Percentiles rank a stretch among this genome's conserved stretches.
phyloP scores from a whole-genome alignment of 1,140 invertebrate species.

The Harlomillsia oculata region DNA sequence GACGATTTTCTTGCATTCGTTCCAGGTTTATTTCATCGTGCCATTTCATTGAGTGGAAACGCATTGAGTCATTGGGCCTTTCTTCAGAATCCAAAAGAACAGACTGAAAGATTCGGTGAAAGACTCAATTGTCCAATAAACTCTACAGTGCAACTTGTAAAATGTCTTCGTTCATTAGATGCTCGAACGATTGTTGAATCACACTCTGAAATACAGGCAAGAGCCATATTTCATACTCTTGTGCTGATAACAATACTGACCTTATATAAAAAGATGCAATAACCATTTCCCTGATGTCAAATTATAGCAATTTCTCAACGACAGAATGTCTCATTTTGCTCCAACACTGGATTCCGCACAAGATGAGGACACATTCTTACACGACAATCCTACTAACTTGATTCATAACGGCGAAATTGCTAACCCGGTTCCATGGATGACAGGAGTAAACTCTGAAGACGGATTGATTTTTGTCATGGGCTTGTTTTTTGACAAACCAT shows the following conservation, averaged over 20 bases:
- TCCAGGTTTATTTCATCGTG: constrained; percentile 16
- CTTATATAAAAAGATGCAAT: neutral
- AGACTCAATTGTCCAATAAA: constrained; percentile 5
- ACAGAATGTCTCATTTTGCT: constrained; percentile 4
- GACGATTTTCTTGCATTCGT: neutral
- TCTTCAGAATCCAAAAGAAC: constrained; percentile 9
- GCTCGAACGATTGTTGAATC: neutral
- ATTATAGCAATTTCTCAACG: neutral
- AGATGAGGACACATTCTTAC: constrained; percentile 9
- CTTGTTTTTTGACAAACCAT: neutral
- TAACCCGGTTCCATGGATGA: constrained; percentile 14
- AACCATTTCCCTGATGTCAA: neutral
- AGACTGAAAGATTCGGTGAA: constrained; percentile 7
- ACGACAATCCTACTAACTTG: neutral
- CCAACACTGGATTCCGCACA: constrained; percentile 5
- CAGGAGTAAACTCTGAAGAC: constrained; percentile 18
- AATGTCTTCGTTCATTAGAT: constrained; percentile 13
- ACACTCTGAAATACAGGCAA: constrained; percentile 3
- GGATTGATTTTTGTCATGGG: constrained; percentile 5
- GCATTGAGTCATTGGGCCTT: constrained; percentile 8
- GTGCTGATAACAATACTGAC: neutral
- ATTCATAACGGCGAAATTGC: neutral
- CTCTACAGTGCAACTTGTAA: constrained; percentile 1
- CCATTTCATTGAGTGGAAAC: constrained; percentile 10
- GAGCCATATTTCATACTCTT: constrained; percentile 40